Evolutionary conservation across 2,797 vertebrate species (phyloP), one percentile per base, ranked within the genome.

Genomic region (Tapera naevia): DNA sequence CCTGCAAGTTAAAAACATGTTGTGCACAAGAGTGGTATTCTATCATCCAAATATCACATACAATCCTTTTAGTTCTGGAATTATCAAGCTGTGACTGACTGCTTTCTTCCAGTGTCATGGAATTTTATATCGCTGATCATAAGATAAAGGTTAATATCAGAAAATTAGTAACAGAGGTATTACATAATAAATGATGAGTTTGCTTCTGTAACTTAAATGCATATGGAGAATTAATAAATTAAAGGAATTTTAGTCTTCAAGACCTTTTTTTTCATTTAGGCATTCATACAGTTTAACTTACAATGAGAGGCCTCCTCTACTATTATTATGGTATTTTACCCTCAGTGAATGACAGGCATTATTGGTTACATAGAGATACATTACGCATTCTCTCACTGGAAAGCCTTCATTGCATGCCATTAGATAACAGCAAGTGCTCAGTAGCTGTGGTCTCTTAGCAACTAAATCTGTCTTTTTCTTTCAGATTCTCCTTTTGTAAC

Each of bases 391-490:
- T 94, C 91, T 87, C 48, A 11, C 73, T 88, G 73, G 92, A 92
- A 91, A 82, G 71, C 78, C 89, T 92, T 56, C 95, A 81, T 88
- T 94, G 88, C 88, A 43, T 94, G 88, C 95, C 80, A 91, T 94
- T 97, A 97, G 96, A 91, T 96, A 92, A 80, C 95, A 96, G 86
- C 91, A 72, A 96, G 93, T 86, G 95, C 58, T 97, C 95, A 17
- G 35, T 82, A 74, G 91, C 89, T 78, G 76, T 7, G 12, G 97
- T 98, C 93, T 97, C 97, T 96, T 98, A 98, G 97, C 97, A 98
- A 98, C 97, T 90, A 82, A 90, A 79, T 95, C 88, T 58, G 85
- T 25, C 75, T 96, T 89, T 86, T 93, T 95, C 85, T 89, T 95
- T 88, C 95, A 76, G 57, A 79, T 95, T 96, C 91, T 96, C 76